These are phyloP conservation scores for Tipula lateralis DNA, from an alignment of 2,888 invertebrate genomes.

Conservation along the genomic window DNA sequence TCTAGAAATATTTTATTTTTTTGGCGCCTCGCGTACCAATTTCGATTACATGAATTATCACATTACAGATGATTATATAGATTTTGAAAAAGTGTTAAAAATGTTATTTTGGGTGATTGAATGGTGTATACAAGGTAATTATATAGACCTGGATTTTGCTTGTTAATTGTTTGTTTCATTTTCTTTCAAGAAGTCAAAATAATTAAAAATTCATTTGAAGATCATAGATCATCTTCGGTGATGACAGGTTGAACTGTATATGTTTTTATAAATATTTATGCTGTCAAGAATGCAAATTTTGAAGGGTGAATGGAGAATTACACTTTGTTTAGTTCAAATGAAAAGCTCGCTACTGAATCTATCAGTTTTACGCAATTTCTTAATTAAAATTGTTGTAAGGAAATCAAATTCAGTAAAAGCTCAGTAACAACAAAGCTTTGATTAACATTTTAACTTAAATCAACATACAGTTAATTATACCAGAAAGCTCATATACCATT, in stretches of 20 bases:
- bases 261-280: neutral
- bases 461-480: no score
- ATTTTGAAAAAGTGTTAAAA: neutral
- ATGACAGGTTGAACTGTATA: neutral
- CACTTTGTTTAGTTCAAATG: no score
- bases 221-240: neutral
- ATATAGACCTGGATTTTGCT: neutral
- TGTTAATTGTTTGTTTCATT: neutral
- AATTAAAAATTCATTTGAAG: neutral
- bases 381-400: no score
- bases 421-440: no score
- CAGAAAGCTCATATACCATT: no score
- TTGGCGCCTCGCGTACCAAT: neutral
- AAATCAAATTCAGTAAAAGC: no score
- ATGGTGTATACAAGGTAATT: neutral
- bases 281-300: no score
- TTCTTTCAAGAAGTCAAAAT: neutral
- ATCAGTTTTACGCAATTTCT: no score
- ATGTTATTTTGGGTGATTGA: neutral
- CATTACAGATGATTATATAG: conserved; percentile 6
- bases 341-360: no score
- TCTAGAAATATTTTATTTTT: neutral
- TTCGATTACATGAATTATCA: conserved; percentile 11
- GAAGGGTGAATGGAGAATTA: no score
- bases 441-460: no score